These are phyloP conservation scores for Oxyruncus cristatus DNA, from an alignment of 2,113 vertebrate genomes.

Conservation along the genomic window DNA sequence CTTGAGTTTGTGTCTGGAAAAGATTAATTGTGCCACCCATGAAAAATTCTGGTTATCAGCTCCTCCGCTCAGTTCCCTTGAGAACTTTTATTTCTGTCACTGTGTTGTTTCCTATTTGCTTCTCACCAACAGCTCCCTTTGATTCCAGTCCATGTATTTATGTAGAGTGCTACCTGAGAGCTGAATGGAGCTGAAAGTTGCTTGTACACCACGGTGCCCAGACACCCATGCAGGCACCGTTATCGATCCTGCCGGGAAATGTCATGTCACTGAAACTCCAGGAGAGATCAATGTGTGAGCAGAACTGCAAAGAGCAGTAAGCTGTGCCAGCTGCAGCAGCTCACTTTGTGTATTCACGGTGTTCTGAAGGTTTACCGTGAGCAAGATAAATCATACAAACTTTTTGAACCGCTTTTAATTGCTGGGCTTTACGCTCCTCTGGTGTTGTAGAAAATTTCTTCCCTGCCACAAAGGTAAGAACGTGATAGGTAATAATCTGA, in stretches of 20 bases:
- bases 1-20: background rate
- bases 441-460: background rate
- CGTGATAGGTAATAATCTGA: background rate
- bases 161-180: background rate
- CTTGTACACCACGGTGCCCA: background rate
- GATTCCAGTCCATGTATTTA: background rate
- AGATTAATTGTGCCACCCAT: background rate
- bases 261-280: background rate
- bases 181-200: background rate
- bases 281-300: conserved; percentile 1
- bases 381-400: background rate
- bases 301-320: background rate
- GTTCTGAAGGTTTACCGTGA: background rate
- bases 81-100: background rate
- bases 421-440: background rate
- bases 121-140: background rate
- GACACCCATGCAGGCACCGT: rapidly evolving
- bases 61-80: background rate
- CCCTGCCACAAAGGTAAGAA: background rate
- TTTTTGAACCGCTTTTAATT: background rate
- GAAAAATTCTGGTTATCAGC: background rate
- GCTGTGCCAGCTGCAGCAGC: background rate
- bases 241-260: conserved; percentile 12
- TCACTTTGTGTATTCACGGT: background rate
- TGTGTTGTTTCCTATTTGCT: background rate